Evolutionary conservation across 2,797 vertebrate genomes (phyloP), one percentile per base, ranked within the genome.

Genomic region (Gymnothorax reevesii): DNA sequence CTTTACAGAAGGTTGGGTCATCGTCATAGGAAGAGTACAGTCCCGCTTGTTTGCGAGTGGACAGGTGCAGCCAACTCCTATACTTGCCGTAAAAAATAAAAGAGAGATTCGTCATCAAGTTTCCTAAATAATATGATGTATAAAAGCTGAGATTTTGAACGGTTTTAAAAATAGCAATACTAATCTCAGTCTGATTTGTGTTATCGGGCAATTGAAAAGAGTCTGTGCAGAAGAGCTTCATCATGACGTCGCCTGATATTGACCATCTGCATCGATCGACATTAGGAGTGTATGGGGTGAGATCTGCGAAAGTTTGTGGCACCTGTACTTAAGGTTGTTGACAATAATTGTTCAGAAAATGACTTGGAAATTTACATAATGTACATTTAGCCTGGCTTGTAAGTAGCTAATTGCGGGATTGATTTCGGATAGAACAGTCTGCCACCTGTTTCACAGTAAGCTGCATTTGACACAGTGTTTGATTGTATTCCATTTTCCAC

Each of bases 211-310:
- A 7, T 84, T 82, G 9, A n/a, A 13, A 49, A 17, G 59, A 42
- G 33, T 82, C 2, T 57, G 42, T 84, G 75, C 9, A 75, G 82
- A 52, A 82, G 88, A 90, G 91, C 88, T 88, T 27, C 66, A 94
- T 86, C 88, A 96, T 95, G 94, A 93, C 94, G 25, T 91, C 86
- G 66, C 89, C 91, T 84, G 94, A 92, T 86, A 89, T 84, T 57
- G 94, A 96, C 84, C 93, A 96, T 90, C 90, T 96, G 59, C 94
- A 96, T 84, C 94, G 93, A 86, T 93, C 94, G 82, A 96, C 96
- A 1, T 83, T 96, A 90, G 93, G 89, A 80, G 93, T 96, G 88
- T 96, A 96, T 88, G 92, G 90, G 82, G 96, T 96, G 86, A 95
- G 95, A 91, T 10, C 33, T 49, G 2, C 8, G 17, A 15, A 85